Base-by-base conservation (phyloP, 2,113 vertebrate genomes). In the Gasterosteus aculeatus region DNA sequence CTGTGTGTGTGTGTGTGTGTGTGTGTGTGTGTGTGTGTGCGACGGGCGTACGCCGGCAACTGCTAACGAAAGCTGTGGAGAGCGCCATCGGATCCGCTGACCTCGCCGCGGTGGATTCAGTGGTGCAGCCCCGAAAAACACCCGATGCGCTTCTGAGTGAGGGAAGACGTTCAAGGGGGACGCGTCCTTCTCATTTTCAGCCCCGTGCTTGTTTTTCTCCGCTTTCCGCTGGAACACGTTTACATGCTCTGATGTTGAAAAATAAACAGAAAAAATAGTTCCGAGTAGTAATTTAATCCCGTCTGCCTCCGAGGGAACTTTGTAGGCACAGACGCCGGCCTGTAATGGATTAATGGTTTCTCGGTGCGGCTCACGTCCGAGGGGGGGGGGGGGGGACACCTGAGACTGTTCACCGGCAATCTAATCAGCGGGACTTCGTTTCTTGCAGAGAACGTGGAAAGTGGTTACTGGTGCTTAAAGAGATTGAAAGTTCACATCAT, bases 341-440 rank as follows among this genome's bases (percentile, higher is more conserved):
- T 46, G 7, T 75, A 38, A 67, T 69, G 65, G 66, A 61, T 72
- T 61, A 35, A 58, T 71, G 33, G 26, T 71, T 79, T 15, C 2
- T 38, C 35, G 42, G 54, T 60, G 38, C 65, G 4, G 57, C 69
- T 49, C 0, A 66, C 70, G 69, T 71, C 74, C 2, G 26, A 74
- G 76, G n/a, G 35, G 6, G 35, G 35, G 33, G 7, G 33, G 10
- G 51, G 1, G 39, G 12, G 86, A 89, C 77, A 90, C 63, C 78
- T 62, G 88, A 90, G 70, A 80, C 75, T 67, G 72, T 57, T 81
- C 75, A 18, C 46, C 41, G 56, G 81, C 85, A 83, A 86, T 85
- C 86, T 84, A 88, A 90, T 90, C 83, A 88, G 15, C 78, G 14
- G 41, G 38, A 38, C 46, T 47, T 31, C 26, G 15, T 6, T 69